A percentile compares a stretch with the other conserved stretches of the same genome.
phyloP scores from a whole-genome alignment of 92 coral and sea anemone species.

The Palythoa caribaeorum region DNA sequence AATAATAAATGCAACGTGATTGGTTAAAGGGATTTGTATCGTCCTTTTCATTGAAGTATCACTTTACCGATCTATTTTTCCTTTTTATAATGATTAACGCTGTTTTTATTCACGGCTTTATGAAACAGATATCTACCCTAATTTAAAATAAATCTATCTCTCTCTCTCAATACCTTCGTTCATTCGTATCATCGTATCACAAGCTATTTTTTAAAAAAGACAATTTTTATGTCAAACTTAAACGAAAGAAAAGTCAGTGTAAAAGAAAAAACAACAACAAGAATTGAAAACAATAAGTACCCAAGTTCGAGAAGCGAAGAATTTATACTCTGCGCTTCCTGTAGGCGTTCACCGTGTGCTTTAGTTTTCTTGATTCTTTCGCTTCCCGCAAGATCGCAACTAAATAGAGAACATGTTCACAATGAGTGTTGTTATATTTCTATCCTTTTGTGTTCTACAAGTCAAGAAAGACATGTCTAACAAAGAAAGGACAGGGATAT shows the following conservation, averaged over 20 bases:
- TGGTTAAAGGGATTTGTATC: too few relatives aligned
- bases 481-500: neutral
- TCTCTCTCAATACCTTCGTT: too few relatives aligned
- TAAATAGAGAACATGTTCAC: neutral
- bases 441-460: neutral
- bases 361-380: constrained; percentile 49
- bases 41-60: too few relatives aligned
- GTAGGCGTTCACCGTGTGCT: constrained; percentile 44
- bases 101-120: too few relatives aligned
- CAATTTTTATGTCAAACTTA: too few relatives aligned
- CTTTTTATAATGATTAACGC: too few relatives aligned
- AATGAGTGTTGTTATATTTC: neutral
- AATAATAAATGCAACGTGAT: too few relatives aligned
- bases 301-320: constrained; percentile 50
- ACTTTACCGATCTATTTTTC: too few relatives aligned
- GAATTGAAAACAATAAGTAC: neutral
- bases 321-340: constrained; percentile 44
- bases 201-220: too few relatives aligned
- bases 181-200: too few relatives aligned
- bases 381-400: constrained; percentile 44
- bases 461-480: neutral
- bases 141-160: too few relatives aligned
- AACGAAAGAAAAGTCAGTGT: neutral
- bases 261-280: neutral
- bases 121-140: too few relatives aligned